Evolutionary conservation across 2,113 vertebrate species (phyloP), one percentile per base, ranked within the genome.

Genomic region (Odontesthes bonariensis): DNA sequence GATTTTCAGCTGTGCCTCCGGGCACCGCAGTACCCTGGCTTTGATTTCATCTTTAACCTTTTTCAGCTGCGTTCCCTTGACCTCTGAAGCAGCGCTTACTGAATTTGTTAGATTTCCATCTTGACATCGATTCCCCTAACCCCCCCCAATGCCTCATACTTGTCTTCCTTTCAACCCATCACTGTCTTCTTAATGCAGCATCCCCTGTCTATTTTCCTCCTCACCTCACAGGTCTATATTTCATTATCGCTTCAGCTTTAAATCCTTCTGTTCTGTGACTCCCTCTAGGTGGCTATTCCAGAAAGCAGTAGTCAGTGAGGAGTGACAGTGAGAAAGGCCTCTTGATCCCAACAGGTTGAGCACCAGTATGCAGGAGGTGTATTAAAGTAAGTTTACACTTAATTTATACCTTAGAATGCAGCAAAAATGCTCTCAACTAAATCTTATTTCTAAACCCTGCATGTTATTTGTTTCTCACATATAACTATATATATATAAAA

Each of bases 41-140:
- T 96, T 96, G 96, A 97, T 98, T 97, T 97, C 97, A 96, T 98
- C 96, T 97, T 96, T 97, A 96, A 98, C 97, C 97, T 98, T 96
- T 94, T 97, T 92, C 94, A 73, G 94, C 92, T 94, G 94, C 94
- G 57, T 96, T 97, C 95, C 96, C 96, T 96, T 98, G 96, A 98
- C 98, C 98, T 97, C 96, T 94, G 95, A 91, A 73, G 94, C 91
- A 93, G 92, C 91, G 95, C 80, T 96, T 94, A 92, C 94, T 89
- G 95, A 95, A 96, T 97, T 95, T 95, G 96, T 96, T 95, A 94
- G 67, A 83, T 83, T 90, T 88, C 84, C 84, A 80, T 86, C 77
- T 86, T 72, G 65, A 70, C 79, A 84, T 55, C 62, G 52, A 77
- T 77, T 59, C 71, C 58, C 32, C 35, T 35, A 16, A 13, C 51